Evolutionary conservation across 2,888 invertebrate species (phyloP).

Genomic region (Tachystola acroxantha): DNA sequence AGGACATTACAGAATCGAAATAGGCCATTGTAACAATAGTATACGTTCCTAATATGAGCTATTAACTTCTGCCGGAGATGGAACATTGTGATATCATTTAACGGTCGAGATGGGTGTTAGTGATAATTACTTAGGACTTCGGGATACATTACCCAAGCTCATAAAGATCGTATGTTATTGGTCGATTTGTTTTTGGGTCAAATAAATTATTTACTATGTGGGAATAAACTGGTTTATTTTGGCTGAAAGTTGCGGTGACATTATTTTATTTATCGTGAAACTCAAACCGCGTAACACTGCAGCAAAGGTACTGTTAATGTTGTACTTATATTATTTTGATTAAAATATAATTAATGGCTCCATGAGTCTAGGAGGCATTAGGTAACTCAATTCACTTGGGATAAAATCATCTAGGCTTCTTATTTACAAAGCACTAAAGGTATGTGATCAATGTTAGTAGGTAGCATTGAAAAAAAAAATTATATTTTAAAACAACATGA

Average conservation of each 20-base stretch:
- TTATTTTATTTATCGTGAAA: conserved; percentile 1
- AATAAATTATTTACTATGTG: conserved; percentile 34
- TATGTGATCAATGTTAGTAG: no score
- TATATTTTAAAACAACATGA: no score
- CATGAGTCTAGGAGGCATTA: no score
- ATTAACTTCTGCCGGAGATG: conserved; percentile 38
- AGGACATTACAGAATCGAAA: conserved; percentile 4
- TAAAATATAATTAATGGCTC: no score
- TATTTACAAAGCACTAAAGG: no score
- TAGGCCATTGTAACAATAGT: conserved; percentile 19
- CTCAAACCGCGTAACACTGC: no score
- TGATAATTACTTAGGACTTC: conserved; percentile 40
- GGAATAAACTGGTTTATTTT: conserved; percentile 23
- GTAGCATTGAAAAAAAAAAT: no score
- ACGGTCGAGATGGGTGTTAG: conserved; percentile 43
- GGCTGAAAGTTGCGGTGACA: conserved; percentile 14
- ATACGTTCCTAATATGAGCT: conserved; percentile 38
- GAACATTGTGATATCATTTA: conserved; percentile 40
- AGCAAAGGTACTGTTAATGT: no score
- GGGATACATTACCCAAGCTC: conserved; percentile 27
- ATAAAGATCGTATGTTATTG: conserved; percentile 8
- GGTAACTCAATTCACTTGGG: no score
- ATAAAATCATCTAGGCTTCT: no score
- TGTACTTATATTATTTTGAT: no score
- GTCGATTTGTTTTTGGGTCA: conserved; percentile 35